Evolutionary conservation across 2,113 vertebrate genomes (phyloP), one percentile per base, ranked within the genome.

Genomic region (Puma concolor): DNA sequence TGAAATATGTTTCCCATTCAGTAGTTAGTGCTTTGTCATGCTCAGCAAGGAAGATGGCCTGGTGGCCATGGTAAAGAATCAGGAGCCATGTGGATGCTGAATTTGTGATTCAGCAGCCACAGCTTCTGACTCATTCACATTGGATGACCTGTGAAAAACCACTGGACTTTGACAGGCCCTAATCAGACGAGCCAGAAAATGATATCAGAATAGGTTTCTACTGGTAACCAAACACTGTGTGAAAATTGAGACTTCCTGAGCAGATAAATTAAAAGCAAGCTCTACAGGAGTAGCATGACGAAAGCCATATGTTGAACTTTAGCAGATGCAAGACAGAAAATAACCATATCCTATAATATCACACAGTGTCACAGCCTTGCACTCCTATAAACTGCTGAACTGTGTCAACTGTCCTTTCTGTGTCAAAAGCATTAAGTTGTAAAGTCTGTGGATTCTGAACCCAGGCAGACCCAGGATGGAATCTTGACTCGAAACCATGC

Each of bases 241-340:
- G 97, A 98, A 99, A 99, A 98, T 95, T 95, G 98, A 97, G 97
- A 98, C 98, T 99, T 98, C 98, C 98, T 98, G 98, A 97, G 98
- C 97, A 98, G 98, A 98, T 98, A 98, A 98, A 98, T 98, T 98
- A 98, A 98, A 98, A 97, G 97, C 98, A 98, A 98, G 95, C 92
- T 97, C 97, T 96, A 96, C 88, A 95, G 87, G 96, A 98, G 94
- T 92, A 94, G 97, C 97, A 97, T 83, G 13, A 98, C 98, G 44
- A 98, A 97, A 95, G 96, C 96, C 97, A 84, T 94, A 87, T 95
- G 96, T 69, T 92, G 63, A 60, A 84, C 86, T 97, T 96, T 95
- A 94, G 94, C 98, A 97, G 90, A 96, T 67, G 95, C 96, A 88
- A 98, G 98, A 97, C 93, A 98, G 98, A 97, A 98, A 98, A 95